phyloP scores from a whole-genome alignment of 2,797 vertebrate genomes.

The Loriculus beryllinus region DNA sequence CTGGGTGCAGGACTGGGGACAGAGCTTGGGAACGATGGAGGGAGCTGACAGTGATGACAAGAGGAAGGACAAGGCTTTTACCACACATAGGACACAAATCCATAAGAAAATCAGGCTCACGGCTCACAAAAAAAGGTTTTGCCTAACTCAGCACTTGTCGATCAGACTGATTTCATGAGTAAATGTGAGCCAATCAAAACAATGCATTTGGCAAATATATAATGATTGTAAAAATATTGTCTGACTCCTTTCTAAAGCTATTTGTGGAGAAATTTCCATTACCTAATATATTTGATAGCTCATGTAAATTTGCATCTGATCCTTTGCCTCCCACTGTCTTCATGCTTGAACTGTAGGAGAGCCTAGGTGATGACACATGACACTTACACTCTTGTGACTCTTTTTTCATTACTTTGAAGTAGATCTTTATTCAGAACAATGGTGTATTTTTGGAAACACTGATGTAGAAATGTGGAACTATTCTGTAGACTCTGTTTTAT shows the following conservation, averaged over 20 bases:
- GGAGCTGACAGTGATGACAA: too few relatives aligned
- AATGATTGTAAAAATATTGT: not conserved
- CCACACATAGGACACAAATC: not conserved
- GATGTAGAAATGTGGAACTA: not conserved
- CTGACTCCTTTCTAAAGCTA: not conserved
- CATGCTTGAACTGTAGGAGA: not conserved
- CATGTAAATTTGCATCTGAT: not conserved
- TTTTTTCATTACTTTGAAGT: not conserved
- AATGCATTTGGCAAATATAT: not conserved
- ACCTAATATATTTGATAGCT: not conserved
- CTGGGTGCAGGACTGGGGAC: accelerated
- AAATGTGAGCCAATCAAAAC: not conserved
- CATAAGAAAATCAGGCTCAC: not conserved
- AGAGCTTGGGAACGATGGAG: not conserved
- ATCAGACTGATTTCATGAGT: not conserved
- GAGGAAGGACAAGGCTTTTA: not conserved
- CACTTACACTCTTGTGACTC: not conserved
- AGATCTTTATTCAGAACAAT: not conserved
- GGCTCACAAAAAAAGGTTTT: not conserved
- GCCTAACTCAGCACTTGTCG: not conserved
- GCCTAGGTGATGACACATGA: not conserved
- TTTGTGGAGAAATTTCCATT: not conserved
- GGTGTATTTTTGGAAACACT: conserved; percentile 16
- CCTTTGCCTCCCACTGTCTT: not conserved
- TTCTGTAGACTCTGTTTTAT: not conserved